Evolutionary conservation across 2,113 vertebrate genomes (phyloP), one percentile per base, ranked within the genome.

Genomic region (Lanius collurio): DNA sequence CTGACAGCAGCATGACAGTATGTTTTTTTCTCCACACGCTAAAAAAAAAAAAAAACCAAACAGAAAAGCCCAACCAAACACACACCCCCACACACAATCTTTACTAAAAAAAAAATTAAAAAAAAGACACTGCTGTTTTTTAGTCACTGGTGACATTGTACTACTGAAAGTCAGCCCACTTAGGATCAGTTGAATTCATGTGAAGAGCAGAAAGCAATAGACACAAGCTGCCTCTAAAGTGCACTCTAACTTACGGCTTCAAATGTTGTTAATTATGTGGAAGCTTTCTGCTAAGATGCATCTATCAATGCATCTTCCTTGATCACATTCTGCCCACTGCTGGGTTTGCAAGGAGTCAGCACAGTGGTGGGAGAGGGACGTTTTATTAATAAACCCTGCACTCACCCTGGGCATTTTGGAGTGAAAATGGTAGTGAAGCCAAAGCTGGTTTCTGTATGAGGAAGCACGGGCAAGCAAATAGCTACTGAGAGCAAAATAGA

Each of bases 301-400:
- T 84, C 56, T 85, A 76, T 75, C 6, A 9, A 20, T 79, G 75
- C 53, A 81, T 83, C 78, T 94, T 82, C 70, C 59, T 83, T 76
- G 91, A 96, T 95, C 89, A 50, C 50, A 74, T 89, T 94, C 92
- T 76, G 46, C 87, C 94, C 94, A 95, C 89, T 93, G 82, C 73
- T 95, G 93, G 30, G 18, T 83, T 90, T 69, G 65, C 86, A 90
- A 79, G 63, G 90, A 82, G 77, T 64, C 94, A 93, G 87, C 87
- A 46, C 33, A 31, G 77, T 42, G 59, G 78, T 46, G 14, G 70
- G 37, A 85, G 88, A 68, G 42, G 44, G 86, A 20, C 4, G 4
- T 7, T 52, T 67, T 39, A 8, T 56, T 44, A 53, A 42, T 47
- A 47, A 68, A 42, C 26, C 18, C 41, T n/a, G 23, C 1, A 1